These are phyloP conservation scores for Alloscopus bannaensis DNA, from an alignment of 2,888 invertebrate species.

Conservation along the genomic window DNA sequence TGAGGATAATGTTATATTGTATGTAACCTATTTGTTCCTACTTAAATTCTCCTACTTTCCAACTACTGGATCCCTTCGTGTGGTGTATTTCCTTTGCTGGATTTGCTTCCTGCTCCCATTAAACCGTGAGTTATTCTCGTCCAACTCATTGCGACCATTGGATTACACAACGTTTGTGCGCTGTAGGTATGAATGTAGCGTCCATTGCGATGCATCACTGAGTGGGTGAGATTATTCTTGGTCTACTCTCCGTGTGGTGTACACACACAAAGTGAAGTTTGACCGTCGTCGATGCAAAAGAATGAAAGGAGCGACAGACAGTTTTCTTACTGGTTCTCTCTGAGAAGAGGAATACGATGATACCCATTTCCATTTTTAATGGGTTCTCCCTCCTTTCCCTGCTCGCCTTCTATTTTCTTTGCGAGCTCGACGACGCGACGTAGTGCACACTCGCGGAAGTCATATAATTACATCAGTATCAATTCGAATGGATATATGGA, in stretches of 20 bases:
- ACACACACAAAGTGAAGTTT: slow-evolving; percentile 22
- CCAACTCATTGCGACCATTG: slow-evolving; percentile 52
- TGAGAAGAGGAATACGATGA: slow-evolving; percentile 42
- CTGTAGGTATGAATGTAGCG: no score
- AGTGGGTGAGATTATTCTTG: neutral
- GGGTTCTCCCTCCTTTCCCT: slow-evolving; percentile 58
- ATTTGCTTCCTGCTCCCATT: neutral
- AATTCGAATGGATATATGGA: slow-evolving; percentile 37
- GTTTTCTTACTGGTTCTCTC: slow-evolving; percentile 24
- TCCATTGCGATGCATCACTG: slow-evolving; percentile 4
- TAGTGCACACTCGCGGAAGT: slow-evolving; percentile 34
- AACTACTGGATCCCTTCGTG: neutral
- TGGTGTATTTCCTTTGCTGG: no score
- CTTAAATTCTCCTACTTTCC: slow-evolving; percentile 8
- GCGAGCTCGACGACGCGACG: slow-evolving; percentile 8
- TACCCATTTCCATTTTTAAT: slow-evolving; percentile 66
- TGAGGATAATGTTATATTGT: no score
- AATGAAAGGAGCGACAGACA: slow-evolving; percentile 29
- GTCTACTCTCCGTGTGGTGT: slow-evolving; percentile 15
- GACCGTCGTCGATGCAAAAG: slow-evolving; percentile 22
- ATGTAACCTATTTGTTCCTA: slow-evolving; percentile 11
- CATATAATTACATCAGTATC: slow-evolving; percentile 61
- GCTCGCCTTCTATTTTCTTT: slow-evolving; percentile 36
- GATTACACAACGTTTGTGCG: slow-evolving; percentile 36
- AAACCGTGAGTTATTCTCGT: slow-evolving; percentile 40